phyloP scores from a whole-genome alignment of 2,113 vertebrate species.

The Clarias batrachus region DNA sequence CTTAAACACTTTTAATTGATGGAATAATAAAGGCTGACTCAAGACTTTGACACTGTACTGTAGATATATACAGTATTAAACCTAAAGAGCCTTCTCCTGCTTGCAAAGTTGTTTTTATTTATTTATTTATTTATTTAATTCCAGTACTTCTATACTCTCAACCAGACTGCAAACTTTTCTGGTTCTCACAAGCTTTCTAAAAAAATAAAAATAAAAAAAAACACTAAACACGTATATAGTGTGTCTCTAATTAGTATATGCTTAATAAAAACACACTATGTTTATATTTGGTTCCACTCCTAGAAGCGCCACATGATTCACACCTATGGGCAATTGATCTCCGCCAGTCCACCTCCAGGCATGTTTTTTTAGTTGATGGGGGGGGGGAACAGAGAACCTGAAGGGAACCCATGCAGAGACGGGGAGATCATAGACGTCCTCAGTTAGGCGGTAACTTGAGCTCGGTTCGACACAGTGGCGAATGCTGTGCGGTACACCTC shows the following conservation, averaged over 20 bases:
- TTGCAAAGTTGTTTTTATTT: too few relatives aligned
- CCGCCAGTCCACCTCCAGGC: background rate
- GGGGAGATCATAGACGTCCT: background rate
- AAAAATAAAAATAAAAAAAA: background rate
- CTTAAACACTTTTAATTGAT: too few relatives aligned
- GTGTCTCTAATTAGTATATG: background rate
- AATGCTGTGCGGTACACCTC: background rate
- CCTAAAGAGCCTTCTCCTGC: background rate
- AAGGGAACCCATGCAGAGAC: background rate
- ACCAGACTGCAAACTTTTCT: background rate
- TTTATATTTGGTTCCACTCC: background rate
- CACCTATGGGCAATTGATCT: conserved; percentile 1
- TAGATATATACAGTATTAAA: too few relatives aligned
- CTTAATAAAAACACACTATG: background rate
- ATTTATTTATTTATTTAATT: background rate
- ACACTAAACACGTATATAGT: background rate
- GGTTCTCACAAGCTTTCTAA: background rate
- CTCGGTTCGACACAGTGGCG: background rate
- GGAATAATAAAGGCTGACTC: too few relatives aligned
- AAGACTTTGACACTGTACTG: too few relatives aligned
- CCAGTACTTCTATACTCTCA: background rate
- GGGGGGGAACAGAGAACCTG: background rate
- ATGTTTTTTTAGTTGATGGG: background rate
- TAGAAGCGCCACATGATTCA: background rate
- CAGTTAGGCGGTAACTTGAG: background rate